These are phyloP conservation scores for Melangyna quadrimaculata DNA, from an alignment of 2,888 invertebrate genomes.

Conservation along the genomic window DNA sequence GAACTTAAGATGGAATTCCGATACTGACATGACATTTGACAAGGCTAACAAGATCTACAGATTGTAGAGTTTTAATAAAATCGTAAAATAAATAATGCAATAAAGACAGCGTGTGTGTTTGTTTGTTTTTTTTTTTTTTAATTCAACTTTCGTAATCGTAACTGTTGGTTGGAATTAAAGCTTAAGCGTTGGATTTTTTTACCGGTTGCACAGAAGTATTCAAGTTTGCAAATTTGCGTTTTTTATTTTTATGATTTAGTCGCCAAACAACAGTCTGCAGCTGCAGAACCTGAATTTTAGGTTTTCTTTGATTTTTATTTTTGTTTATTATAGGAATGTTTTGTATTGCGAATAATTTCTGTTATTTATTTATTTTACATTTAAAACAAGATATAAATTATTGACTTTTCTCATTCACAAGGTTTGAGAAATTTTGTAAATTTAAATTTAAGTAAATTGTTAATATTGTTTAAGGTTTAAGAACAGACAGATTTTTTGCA, in stretches of 20 bases:
- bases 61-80: background rate
- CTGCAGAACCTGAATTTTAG: constrained; percentile 52
- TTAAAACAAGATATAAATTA: background rate
- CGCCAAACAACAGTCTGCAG: constrained; percentile 28
- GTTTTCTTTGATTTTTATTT: constrained; percentile 28
- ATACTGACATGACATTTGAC: constrained; percentile 25
- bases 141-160: constrained; percentile 4
- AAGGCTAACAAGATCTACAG: constrained; percentile 21
- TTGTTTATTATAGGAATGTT: too few species aligned
- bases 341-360: constrained; percentile 15
- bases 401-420: background rate
- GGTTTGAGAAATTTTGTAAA: background rate
- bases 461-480: background rate
- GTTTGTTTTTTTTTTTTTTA: background rate
- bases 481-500: too few species aligned
- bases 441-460: background rate
- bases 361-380: background rate
- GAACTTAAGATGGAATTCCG: background rate
- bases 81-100: background rate
- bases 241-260: constrained; percentile 3
- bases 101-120: background rate
- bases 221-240: constrained; percentile 33
- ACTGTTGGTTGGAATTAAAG: background rate
- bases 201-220: constrained; percentile 3
- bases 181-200: constrained; percentile 17